Evolutionary conservation across 2,888 invertebrate species (phyloP).

Genomic region (Lepas anatifera): DNA sequence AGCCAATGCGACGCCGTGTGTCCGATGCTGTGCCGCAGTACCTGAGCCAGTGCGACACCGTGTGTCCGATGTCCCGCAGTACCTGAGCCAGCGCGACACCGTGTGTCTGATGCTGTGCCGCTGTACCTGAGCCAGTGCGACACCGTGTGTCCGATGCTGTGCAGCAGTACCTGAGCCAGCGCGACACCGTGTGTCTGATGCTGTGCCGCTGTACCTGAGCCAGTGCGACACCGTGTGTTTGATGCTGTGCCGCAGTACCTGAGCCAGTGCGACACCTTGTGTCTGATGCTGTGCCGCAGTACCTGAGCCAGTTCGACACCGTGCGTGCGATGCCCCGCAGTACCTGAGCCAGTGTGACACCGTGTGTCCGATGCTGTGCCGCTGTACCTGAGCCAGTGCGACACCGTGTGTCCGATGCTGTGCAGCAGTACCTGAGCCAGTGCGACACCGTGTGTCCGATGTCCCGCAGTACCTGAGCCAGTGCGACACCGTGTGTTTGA

Average conservation of each 20-base stretch:
- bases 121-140: neutral
- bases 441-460: neutral
- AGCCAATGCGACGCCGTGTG: no score
- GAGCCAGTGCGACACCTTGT: conserved; percentile 14
- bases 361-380: no score
- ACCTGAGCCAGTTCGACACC: conserved; percentile 39
- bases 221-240: neutral
- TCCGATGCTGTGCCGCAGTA: no score
- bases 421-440: neutral
- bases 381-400: no score
- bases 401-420: no score
- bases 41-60: no score
- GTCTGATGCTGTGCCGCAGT: conserved; percentile 33
- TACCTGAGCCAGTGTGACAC: conserved; percentile 44
- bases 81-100: neutral
- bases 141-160: neutral
- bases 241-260: conserved; percentile 2
- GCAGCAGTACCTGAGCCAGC: neutral
- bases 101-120: neutral
- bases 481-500: neutral
- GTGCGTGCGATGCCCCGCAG: conserved; percentile 31
- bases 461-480: neutral
- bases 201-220: neutral
- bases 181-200: no score
- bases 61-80: no score